Evolutionary conservation across 2,113 vertebrate species (phyloP), one percentile per base, ranked within the genome.

Genomic region (Oostethus manadensis): DNA sequence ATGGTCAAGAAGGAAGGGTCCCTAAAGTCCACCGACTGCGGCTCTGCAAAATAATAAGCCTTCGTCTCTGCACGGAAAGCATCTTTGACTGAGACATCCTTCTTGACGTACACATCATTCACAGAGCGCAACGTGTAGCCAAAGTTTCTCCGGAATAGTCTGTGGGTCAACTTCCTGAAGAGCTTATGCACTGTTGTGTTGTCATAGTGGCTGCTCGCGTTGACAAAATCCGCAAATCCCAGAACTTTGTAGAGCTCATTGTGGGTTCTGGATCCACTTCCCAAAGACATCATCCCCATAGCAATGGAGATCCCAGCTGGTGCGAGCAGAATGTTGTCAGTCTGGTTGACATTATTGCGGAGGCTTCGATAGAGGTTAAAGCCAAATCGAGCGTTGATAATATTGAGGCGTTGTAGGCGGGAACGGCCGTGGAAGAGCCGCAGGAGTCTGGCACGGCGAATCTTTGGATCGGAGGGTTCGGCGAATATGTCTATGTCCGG

Each of bases 81-180:
- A 0, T 85, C 91, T 53, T 83, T 83, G 33, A 98, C 62, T 0
- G 83, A 56, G 1, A 94, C 78, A 4, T 92, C 83, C 58, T 86
- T 90, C 22, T 92, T 92, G 3, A 99, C 48, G 0, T 94, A 99
- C 51, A 98, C 90, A 13, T 93, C 92, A 0, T 94, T 99, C 56
- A 95, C 94, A 0, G 95, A 92, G 63, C 91, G 87, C 23, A 99
- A 87, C 0, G 91, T 96, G 65, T 94, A 99, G 29, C 97, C 97
- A 40, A 98, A 99, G 60, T 98, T 93, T 65, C 95, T 92, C 43
- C 96, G 87, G 87, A 98, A 99, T 23, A 99, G 93, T 50, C 97
- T 88, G 71, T 98, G 96, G 0, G 91, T 97, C 61, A 98, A 89
- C 65, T 98, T 97, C 54, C 91, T 92, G 82, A 99, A 99, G 38